A percentile compares a stretch with the other conserved stretches of the same genome.
phyloP scores from a whole-genome alignment of 2,113 vertebrate species.

The Ictidomys tridecemlineatus region DNA sequence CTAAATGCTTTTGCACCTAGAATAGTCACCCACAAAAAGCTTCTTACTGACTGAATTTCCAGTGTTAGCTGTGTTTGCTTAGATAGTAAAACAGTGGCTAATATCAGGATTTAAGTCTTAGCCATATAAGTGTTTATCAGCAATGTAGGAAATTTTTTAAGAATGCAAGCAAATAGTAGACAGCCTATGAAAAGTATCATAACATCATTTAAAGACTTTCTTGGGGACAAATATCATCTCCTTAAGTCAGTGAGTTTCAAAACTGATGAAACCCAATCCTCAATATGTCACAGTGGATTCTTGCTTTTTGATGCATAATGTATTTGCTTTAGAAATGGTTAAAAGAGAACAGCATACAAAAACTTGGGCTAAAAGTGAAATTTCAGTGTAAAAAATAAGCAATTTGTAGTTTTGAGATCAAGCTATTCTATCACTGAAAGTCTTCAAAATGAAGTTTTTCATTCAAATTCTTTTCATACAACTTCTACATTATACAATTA shows the following conservation, averaged over 20 bases:
- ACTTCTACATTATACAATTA: neutral
- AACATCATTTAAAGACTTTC: slow-evolving; percentile 37
- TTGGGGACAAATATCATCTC: neutral
- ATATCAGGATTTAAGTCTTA: slow-evolving; percentile 24
- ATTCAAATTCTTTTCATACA: slow-evolving; percentile 5
- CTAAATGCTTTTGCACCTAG: neutral
- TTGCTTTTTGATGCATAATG: slow-evolving; percentile 21
- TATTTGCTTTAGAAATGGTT: slow-evolving; percentile 28
- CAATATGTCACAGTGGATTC: slow-evolving; percentile 6
- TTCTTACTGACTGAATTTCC: neutral
- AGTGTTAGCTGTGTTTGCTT: slow-evolving; percentile 9
- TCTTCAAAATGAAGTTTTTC: slow-evolving; percentile 32
- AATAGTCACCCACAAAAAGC: neutral
- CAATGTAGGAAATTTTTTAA: neutral
- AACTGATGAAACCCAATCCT: neutral
- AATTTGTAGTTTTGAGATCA: slow-evolving; percentile 5
- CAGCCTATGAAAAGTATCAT: slow-evolving; percentile 20
- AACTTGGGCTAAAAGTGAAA: neutral
- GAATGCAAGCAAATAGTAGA: neutral
- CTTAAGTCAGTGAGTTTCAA: slow-evolving; percentile 40
- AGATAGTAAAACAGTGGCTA: neutral
- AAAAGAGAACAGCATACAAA: neutral
- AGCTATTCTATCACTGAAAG: neutral
- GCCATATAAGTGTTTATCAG: neutral
- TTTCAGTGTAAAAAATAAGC: neutral